Evolutionary conservation across 2,888 invertebrate genomes (phyloP).

Genomic region (Lepetodrilus schrolli): DNA sequence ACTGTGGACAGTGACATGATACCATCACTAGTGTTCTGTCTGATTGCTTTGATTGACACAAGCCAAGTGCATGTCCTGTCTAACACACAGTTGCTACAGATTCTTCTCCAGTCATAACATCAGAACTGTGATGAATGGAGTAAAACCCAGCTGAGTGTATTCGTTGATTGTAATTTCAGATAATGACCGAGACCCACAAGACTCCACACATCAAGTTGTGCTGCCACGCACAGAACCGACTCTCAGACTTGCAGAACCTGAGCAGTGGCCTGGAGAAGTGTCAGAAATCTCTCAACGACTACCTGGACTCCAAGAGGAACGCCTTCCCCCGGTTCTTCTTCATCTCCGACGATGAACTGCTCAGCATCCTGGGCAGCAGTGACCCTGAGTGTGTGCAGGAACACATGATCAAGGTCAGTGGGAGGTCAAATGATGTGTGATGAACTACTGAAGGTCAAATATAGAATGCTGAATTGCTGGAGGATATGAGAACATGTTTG

Average conservation of each 20-base stretch:
- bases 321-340: slow-evolving; percentile 94
- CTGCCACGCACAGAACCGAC: slow-evolving; percentile 84
- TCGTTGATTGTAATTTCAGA: slow-evolving; percentile 78
- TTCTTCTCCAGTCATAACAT: no score
- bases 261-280: slow-evolving; percentile 88
- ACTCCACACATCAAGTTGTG: slow-evolving; percentile 86
- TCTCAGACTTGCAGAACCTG: slow-evolving; percentile 84
- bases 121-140: not conserved
- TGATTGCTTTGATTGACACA: no score
- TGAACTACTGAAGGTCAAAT: not conserved
- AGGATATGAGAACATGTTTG: no score
- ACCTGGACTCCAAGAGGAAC: slow-evolving; percentile 89
- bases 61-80: no score
- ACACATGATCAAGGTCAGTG: slow-evolving; percentile 88
- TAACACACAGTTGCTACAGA: no score
- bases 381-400: slow-evolving; percentile 90
- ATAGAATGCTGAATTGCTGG: not conserved
- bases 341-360: slow-evolving; percentile 92
- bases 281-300: slow-evolving; percentile 93
- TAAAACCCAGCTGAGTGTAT: not conserved
- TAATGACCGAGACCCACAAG: slow-evolving; percentile 89
- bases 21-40: no score
- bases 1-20: no score
- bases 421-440: not conserved
- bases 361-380: slow-evolving; percentile 91